These are phyloP conservation scores for Acanthoscelides obtectus DNA, from an alignment of 2,888 invertebrate genomes.

Conservation along the genomic window DNA sequence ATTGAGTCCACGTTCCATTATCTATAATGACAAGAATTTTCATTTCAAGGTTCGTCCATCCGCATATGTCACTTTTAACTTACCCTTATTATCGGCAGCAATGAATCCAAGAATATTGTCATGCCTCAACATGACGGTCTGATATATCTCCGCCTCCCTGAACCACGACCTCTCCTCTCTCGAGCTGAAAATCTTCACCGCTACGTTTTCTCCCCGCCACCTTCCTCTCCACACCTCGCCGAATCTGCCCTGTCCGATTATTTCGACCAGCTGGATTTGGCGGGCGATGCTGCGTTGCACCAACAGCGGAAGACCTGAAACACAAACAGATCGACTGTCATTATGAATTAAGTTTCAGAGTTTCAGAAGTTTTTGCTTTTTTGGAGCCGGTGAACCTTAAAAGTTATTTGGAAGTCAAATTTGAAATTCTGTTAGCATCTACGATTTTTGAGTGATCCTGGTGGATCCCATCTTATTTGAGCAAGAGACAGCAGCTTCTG, in stretches of 20 bases:
- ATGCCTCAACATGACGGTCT: slow-evolving; percentile 96
- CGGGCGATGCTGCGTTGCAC: slow-evolving; percentile 96
- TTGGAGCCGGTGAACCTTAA: too few species aligned
- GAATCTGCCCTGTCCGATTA: slow-evolving; percentile 94
- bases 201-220: slow-evolving; percentile 96
- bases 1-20: slow-evolving; percentile 96
- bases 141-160: slow-evolving; percentile 97
- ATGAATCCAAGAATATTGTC: slow-evolving; percentile 98
- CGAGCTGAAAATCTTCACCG: slow-evolving; percentile 97
- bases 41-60: too few species aligned
- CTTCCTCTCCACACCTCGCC: slow-evolving; percentile 95
- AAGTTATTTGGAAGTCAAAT: too few species aligned
- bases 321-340: too few species aligned
- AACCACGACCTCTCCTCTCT: slow-evolving; percentile 97
- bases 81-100: slow-evolving; percentile 98
- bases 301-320: slow-evolving; percentile 78
- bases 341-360: too few species aligned
- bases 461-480: too few species aligned
- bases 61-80: too few species aligned
- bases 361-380: too few species aligned
- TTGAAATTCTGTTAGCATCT: too few species aligned
- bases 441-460: too few species aligned
- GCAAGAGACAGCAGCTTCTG: too few species aligned
- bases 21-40: slow-evolving; percentile 57
- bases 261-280: slow-evolving; percentile 89